Evolutionary conservation across 2,113 vertebrate genomes (phyloP).

Genomic region (Oplegnathus fasciatus): DNA sequence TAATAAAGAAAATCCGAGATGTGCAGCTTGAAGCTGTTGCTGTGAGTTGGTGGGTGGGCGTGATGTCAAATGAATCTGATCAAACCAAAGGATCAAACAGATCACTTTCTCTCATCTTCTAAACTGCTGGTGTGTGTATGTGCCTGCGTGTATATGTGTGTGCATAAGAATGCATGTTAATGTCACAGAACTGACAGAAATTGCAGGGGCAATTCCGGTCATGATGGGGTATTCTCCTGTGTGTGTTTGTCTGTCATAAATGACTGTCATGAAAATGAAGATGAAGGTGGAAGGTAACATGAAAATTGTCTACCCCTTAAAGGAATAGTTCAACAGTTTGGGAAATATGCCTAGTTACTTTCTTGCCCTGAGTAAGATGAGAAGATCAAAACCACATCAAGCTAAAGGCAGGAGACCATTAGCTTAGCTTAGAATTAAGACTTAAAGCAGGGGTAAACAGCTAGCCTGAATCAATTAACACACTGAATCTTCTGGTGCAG

Average conservation of each 20-base stretch:
- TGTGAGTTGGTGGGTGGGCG: constrained; percentile 33
- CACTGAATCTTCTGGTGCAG: no score
- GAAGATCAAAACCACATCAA: background rate
- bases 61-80: constrained; percentile 59
- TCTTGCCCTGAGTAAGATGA: background rate
- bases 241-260: constrained; percentile 5
- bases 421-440: background rate
- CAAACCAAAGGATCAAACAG: constrained; percentile 63
- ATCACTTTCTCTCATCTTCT: constrained; percentile 62
- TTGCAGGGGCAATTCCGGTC: background rate
- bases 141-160: background rate
- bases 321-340: background rate
- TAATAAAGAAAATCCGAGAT: constrained; percentile 13
- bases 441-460: background rate
- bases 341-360: background rate
- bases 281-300: background rate
- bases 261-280: background rate
- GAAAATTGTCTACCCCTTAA: background rate
- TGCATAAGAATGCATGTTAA: background rate
- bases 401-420: background rate
- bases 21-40: constrained; percentile 43
- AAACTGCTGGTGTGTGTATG: constrained; percentile 14
- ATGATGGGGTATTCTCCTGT: background rate
- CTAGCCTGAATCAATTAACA: no score
- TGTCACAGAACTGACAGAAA: constrained; percentile 28